Conservation (phyloP, 1,140 invertebrate species). For the Drosophila arawakana region DNA sequence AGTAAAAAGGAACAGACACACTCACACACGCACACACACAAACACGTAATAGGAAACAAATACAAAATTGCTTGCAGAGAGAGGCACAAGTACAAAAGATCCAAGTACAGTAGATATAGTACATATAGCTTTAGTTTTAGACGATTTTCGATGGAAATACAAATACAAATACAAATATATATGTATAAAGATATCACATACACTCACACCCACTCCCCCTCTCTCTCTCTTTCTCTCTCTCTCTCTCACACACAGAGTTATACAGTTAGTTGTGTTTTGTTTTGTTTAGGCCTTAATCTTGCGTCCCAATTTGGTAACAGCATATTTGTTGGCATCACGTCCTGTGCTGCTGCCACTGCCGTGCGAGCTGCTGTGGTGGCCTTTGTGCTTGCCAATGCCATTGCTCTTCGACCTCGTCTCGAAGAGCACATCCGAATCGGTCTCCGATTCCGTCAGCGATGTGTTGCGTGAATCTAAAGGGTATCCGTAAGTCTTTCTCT, state of each 20-base stretch:
- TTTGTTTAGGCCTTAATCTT: conserved; percentile 85
- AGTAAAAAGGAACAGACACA: conserved; percentile 36
- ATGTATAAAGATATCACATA: conserved; percentile 35
- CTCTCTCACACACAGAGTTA: conserved; percentile 40
- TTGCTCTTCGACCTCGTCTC: conserved; percentile 87
- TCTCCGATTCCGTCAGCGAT: conserved; percentile 90
- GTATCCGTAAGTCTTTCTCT: too few relatives aligned
- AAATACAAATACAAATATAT: conserved; percentile 57
- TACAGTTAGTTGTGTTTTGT: conserved; percentile 7
- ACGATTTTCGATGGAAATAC: conserved; percentile 37
- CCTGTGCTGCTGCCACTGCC: conserved; percentile 53
- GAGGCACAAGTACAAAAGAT: conserved; percentile 62
- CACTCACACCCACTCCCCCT: conserved; percentile 6
- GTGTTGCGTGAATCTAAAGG: conserved; percentile 85
- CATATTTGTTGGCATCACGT: conserved; percentile 85
- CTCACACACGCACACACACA: conserved; percentile 16
- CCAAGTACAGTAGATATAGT: conserved; percentile 26
- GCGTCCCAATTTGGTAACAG: conserved; percentile 85
- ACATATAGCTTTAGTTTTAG: conserved; percentile 24
- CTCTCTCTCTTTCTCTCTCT: conserved; percentile 9
- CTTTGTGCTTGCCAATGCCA: conserved; percentile 83
- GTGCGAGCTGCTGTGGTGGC: conserved; percentile 55
- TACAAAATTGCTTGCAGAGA: conserved; percentile 13
- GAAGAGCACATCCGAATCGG: conserved; percentile 90
- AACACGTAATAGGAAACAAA: conserved; percentile 6